Evolutionary conservation across 2,113 vertebrate genomes (phyloP), one percentile per base, ranked within the genome.

Genomic region (Cygnus buccinator): DNA sequence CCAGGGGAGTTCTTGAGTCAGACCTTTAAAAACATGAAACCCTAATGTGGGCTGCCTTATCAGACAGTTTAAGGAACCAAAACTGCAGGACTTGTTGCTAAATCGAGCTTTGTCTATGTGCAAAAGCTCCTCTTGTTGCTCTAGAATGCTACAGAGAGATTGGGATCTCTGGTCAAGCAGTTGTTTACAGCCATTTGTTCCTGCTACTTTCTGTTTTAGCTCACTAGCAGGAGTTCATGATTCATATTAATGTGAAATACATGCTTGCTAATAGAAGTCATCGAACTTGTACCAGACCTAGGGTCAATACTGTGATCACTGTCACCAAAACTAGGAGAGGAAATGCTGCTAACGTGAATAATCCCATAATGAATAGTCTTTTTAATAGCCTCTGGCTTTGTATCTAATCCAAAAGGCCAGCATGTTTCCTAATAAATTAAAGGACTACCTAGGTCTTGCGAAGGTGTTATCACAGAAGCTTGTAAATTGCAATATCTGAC

Each of bases 321-420:
- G 57, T 44, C 86, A 65, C 84, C 74, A 61, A 52, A 41, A 61
- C 55, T 70, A 26, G 41, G 41, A 87, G 63, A 29, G 31, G 23
- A 73, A 94, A 87, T 61, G 61, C 61, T 84, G 55, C 59, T 84
- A 59, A 82, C 89, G 52, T 57, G 65, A 92, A 93, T 77, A 59
- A 92, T 66, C 70, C 66, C 61, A 52, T 18, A 74, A 84, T 46
- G 13, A 92, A 59, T 52, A 57, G 31, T 41, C 54, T 73, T 84
- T 80, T 77, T 67, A 81, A 68, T 55, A 84, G 50, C 13, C 10
- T 59, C 33, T 73, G 33, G 16, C 81, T 87, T 78, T 87, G 81
- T 62, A 73, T 44, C 44, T 90, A 74, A 16, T 76, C 68, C 72
- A 74, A 66, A 87, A 81, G 70, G 70, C 63, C 76, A 66, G 84